A percentile compares a stretch with the other conserved stretches of the same genome.
These are phyloP conservation scores for Synergus itoensis DNA, from an alignment of 2,888 invertebrate genomes.

Conservation along the genomic window DNA sequence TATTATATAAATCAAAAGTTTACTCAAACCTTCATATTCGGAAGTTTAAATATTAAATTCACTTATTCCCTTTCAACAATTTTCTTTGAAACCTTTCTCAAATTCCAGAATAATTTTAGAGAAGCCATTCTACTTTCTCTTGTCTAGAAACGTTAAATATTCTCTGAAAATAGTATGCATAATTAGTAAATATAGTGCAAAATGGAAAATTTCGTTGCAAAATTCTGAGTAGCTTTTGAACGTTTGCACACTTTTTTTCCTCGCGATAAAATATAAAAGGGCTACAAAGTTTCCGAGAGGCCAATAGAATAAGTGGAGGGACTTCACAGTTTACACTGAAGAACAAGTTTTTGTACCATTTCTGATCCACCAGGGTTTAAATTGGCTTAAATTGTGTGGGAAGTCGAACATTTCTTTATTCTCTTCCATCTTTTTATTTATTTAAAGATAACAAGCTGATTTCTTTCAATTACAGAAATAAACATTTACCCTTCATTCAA, in stretches of 20 bases:
- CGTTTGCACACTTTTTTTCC: too few species aligned
- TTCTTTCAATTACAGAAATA: constrained; percentile 19
- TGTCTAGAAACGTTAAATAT: neutral
- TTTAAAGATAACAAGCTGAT: neutral
- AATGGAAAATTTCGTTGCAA: neutral
- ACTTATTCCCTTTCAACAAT: neutral
- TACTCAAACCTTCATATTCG: neutral
- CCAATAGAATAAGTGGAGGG: neutral
- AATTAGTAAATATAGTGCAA: neutral
- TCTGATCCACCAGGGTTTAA: constrained; percentile 45
- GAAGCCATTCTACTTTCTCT: too few species aligned
- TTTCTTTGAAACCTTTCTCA: too few species aligned
- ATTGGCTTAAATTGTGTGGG: constrained; percentile 61
- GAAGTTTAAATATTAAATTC: neutral
- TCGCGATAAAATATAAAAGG: neutral
- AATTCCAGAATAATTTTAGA: too few species aligned
- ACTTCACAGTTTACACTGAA: neutral
- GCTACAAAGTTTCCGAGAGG: neutral
- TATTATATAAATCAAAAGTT: neutral
- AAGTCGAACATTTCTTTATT: constrained; percentile 57
- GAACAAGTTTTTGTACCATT: constrained; percentile 46
- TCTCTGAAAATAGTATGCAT: neutral
- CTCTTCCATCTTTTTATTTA: constrained; percentile 21
- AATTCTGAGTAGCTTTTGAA: neutral
- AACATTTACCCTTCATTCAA: neutral